A percentile compares a stretch with the other conserved stretches of the same genome.
Evolutionary conservation across 2,113 vertebrate species (phyloP).

Genomic region (Amphiprion ocellaris): DNA sequence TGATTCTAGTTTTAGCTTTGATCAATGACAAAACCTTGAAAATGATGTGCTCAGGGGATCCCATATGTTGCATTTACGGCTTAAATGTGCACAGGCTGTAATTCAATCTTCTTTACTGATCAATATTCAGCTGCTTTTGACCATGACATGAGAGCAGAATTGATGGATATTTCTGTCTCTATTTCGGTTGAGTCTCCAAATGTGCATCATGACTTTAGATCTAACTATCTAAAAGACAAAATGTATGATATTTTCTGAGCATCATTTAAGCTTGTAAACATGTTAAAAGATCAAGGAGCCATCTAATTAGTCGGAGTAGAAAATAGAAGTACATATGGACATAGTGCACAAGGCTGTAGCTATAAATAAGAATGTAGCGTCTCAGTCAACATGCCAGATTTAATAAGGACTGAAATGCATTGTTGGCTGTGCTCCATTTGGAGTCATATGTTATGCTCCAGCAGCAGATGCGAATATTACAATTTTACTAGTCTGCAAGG

Average conservation of each 20-base stretch:
- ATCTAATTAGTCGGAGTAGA: slow-evolving; percentile 27
- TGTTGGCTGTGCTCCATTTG: slow-evolving; percentile 43
- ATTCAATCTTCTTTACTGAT: background rate
- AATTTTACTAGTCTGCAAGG: background rate
- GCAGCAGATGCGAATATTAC: slow-evolving; percentile 37
- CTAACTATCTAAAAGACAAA: background rate
- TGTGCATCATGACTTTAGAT: background rate
- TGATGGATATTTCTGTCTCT: background rate
- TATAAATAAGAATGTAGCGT: slow-evolving; percentile 58
- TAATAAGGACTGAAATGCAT: slow-evolving; percentile 49
- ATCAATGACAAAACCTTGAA: background rate
- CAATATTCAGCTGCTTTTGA: background rate
- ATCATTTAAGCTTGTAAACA: slow-evolving; percentile 22
- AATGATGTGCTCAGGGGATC: background rate
- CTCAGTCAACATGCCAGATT: slow-evolving; percentile 39
- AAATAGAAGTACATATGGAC: slow-evolving; percentile 18
- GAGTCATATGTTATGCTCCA: slow-evolving; percentile 34
- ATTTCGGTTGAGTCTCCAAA: background rate
- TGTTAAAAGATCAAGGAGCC: slow-evolving; percentile 9
- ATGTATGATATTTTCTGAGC: background rate
- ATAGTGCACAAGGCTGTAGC: slow-evolving; percentile 26
- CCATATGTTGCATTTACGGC: background rate
- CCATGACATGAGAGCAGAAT: background rate
- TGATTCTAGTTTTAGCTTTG: slow-evolving; percentile 16
- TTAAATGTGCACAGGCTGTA: background rate